These are phyloP conservation scores for Lasioglossum vierecki DNA, from an alignment of 2,888 invertebrate genomes.

Conservation along the genomic window DNA sequence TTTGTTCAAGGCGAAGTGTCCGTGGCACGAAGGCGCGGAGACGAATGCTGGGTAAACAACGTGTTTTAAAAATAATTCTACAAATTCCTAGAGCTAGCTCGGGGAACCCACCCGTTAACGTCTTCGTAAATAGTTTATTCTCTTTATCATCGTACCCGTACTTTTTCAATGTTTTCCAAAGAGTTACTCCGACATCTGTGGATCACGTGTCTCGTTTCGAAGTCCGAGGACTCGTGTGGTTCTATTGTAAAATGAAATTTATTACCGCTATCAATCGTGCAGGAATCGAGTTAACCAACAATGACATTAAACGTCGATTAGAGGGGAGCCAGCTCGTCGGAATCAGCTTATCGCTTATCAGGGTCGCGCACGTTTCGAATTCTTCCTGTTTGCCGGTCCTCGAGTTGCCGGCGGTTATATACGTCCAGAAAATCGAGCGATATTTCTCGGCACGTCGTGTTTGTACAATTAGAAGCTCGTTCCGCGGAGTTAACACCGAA, in stretches of 20 bases:
- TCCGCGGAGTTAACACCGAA: background rate
- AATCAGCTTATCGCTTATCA: conserved; percentile 28
- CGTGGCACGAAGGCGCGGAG: background rate
- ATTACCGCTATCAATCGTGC: background rate
- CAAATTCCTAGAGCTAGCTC: background rate
- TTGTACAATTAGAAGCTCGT: background rate
- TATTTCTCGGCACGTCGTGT: background rate
- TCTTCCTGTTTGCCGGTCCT: conserved; percentile 7
- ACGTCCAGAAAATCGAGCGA: background rate
- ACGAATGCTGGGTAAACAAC: background rate
- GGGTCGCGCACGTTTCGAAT: conserved; percentile 1
- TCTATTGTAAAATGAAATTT: background rate
- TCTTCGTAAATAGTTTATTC: background rate
- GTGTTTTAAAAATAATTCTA: background rate
- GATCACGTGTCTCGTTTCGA: background rate
- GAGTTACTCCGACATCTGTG: background rate
- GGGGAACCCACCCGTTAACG: background rate
- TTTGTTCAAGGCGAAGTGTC: background rate
- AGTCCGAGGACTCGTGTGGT: background rate
- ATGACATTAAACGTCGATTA: background rate
- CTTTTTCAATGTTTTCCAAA: background rate
- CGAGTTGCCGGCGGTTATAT: background rate
- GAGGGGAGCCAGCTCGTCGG: background rate
- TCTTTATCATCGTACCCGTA: background rate
- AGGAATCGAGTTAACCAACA: background rate